Conservation (phyloP, 2,888 invertebrate genomes). For the Cistogaster globosa region DNA sequence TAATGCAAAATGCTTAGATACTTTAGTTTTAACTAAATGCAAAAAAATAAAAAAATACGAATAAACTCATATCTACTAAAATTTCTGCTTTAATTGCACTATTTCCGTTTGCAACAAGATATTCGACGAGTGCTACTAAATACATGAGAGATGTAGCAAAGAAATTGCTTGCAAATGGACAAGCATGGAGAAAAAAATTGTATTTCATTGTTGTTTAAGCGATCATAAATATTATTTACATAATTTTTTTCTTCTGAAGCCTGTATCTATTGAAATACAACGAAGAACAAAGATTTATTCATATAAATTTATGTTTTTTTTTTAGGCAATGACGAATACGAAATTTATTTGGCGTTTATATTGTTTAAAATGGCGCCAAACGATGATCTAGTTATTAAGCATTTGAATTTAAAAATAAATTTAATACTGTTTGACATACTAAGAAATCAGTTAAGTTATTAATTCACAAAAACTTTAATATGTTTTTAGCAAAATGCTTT, state of each 20-base stretch:
- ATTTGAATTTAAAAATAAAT: not conserved
- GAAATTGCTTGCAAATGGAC: constrained; percentile 29
- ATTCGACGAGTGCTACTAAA: constrained; percentile 66
- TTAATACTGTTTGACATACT: not conserved
- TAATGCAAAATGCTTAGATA: not conserved
- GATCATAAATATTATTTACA: constrained; percentile 56
- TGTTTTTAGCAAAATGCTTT: too few relatives aligned
- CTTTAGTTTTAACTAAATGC: not conserved
- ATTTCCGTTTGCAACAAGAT: constrained; percentile 80
- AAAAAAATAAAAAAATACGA: constrained; percentile 27
- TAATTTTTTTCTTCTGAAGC: constrained; percentile 4
- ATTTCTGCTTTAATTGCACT: constrained; percentile 79
- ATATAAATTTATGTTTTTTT: constrained; percentile 36
- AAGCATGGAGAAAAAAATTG: constrained; percentile 27
- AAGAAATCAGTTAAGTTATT: too few relatives aligned
- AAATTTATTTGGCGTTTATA: constrained; percentile 34
- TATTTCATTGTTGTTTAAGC: constrained; percentile 50
- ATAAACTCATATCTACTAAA: constrained; percentile 70
- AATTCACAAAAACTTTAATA: too few relatives aligned
- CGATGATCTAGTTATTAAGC: constrained; percentile 11
- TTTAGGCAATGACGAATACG: constrained; percentile 7
- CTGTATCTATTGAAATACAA: constrained; percentile 1
- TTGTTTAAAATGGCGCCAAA: constrained; percentile 48
- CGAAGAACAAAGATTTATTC: constrained; percentile 39
- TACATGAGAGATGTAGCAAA: constrained; percentile 38